Conservation (phyloP, 2,797 vertebrate species). For the Poecile montanus region DNA sequence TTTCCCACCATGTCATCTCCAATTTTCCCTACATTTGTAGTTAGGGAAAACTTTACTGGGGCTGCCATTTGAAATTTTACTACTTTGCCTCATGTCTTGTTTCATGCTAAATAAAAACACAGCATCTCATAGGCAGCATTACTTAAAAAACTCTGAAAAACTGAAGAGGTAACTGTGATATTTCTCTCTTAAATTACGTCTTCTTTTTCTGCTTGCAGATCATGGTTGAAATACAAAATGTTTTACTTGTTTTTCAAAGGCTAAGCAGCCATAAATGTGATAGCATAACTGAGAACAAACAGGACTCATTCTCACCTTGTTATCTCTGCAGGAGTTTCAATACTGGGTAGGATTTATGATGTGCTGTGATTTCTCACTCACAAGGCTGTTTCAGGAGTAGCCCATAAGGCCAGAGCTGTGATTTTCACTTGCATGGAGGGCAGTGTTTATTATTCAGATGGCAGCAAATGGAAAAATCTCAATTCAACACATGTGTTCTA, state of each 20-base stretch:
- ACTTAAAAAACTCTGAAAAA: neutral
- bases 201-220: neutral
- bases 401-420: neutral
- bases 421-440: neutral
- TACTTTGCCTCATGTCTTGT: neutral
- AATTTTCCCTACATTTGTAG: neutral
- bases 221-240: neutral
- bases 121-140: neutral
- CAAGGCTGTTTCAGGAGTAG: neutral
- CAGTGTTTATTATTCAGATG: neutral
- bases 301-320: neutral
- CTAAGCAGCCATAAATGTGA: constrained; percentile 12
- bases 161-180: neutral
- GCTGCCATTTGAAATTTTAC: constrained; percentile 28
- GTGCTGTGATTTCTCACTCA: neutral
- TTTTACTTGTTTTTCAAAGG: constrained; percentile 6
- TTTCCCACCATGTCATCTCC: neutral
- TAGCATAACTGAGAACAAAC: constrained; percentile 35
- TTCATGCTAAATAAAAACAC: neutral
- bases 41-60: neutral
- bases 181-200: neutral
- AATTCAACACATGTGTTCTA: neutral
- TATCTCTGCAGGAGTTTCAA: neutral
- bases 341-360: neutral
- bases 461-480: neutral